A percentile compares a stretch with the other conserved stretches of the same genome.
phyloP scores from a whole-genome alignment of 2,113 vertebrate species.

The Phaetusa simplex region DNA sequence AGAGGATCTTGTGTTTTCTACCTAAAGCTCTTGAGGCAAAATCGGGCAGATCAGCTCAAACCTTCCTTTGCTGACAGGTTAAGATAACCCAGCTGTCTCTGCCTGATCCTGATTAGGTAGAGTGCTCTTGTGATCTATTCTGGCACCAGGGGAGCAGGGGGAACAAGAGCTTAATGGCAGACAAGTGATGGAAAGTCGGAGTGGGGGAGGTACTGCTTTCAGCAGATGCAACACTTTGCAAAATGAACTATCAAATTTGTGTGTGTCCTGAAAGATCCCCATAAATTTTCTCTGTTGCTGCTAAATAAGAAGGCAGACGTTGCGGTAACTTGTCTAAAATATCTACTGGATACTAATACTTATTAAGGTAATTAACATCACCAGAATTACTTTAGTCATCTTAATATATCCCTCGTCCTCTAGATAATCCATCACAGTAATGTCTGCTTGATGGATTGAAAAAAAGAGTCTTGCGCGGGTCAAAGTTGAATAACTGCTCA shows the following conservation, averaged over 20 bases:
- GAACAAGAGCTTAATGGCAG: neutral
- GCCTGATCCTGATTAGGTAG: neutral
- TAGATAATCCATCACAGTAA: neutral
- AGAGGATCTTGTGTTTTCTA: neutral
- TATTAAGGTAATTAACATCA: neutral
- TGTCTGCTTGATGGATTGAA: neutral
- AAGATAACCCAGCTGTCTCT: neutral
- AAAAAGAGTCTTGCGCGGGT: neutral
- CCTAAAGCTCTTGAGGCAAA: neutral
- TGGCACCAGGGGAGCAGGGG: neutral
- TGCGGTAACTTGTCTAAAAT: neutral
- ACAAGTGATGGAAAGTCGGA: neutral
- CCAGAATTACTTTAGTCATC: neutral
- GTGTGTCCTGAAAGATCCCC: neutral
- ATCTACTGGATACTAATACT: neutral
- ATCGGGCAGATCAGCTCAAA: neutral
- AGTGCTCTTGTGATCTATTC: neutral
- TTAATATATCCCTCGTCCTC: neutral
- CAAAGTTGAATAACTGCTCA: neutral
- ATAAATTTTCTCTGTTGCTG: neutral
- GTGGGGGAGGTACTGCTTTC: neutral
- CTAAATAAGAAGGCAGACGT: neutral
- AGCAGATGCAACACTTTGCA: neutral
- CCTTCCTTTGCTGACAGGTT: neutral
- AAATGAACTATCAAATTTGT: neutral